These are phyloP conservation scores for Microcebus ravelobensis DNA, from an alignment of 2,113 vertebrate genomes.

Conservation along the genomic window DNA sequence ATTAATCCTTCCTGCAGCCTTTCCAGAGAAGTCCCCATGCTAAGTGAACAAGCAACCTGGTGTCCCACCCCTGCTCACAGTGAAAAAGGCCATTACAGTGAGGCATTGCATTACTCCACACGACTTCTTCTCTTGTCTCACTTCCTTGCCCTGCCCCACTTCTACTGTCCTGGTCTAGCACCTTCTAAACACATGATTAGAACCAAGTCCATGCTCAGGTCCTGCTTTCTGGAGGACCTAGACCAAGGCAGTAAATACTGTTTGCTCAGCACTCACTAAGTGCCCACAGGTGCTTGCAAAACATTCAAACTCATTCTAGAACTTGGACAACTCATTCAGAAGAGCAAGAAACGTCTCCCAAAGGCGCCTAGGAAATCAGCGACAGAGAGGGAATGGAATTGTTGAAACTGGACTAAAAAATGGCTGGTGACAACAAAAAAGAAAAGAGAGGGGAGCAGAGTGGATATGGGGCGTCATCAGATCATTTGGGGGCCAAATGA, in stretches of 20 bases:
- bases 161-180: background rate
- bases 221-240: background rate
- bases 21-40: background rate
- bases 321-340: background rate
- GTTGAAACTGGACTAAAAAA: background rate
- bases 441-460: background rate
- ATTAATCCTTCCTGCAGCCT: background rate
- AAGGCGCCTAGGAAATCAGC: background rate
- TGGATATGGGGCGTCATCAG: background rate
- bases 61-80: rapidly evolving
- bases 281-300: background rate
- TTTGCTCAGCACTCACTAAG: background rate
- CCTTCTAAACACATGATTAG: background rate
- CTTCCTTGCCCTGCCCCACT: background rate
- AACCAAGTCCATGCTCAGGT: background rate
- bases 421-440: background rate
- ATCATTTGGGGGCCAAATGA: background rate
- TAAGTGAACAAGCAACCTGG: background rate
- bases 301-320: background rate
- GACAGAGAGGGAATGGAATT: background rate
- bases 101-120: rapidly evolving
- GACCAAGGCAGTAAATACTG: background rate
- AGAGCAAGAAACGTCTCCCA: background rate
- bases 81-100: background rate
- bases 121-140: background rate